Evolutionary conservation across 2,888 invertebrate species (phyloP), one percentile per base, ranked within the genome.

Genomic region (Ernsta delagoae): DNA sequence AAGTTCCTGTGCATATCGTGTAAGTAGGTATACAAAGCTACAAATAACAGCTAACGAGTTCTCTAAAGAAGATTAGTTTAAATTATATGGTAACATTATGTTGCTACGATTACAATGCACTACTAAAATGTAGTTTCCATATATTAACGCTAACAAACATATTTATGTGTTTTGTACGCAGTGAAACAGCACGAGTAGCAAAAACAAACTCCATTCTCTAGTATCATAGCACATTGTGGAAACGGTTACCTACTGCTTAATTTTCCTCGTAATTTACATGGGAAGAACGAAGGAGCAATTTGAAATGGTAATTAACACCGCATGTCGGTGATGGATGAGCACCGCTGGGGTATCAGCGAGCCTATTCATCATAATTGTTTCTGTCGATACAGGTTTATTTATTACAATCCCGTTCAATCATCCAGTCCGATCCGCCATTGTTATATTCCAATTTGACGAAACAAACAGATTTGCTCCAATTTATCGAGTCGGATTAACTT

Each of bases 291-390:
- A 82, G 80, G 76, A 82, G 82, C 79, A 81, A 86, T 89, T 89
- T 86, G 83, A 86, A 88, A 85, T 87, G 81, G 83, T 90, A 90
- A 91, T 90, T 87, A 90, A 84, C 82, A 83, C 79, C 75, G 81
- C 72, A 75, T 74, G 76, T 71, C 74, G 69, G 70, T 89, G 88
- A 90, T 89, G 83, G 85, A 90, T 88, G 81, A 78, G 75, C 74
- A 71, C 73, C 71, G 70, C 72, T 71, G 70, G 70, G 73, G 72
- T 54, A 63, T 70, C 59, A 70, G 57, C 70, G 63, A 16, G 61
- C 62, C 70, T 70, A 70, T 71, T 71, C 72, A 73, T 73, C 71
- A 73, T 70, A 71, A 74, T 70, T 73, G 78, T 71, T 71, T 70
- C 61, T 70, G 74, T 76, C 70, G 63, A 70, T 70, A 71, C 63